phyloP scores from a whole-genome alignment of 1,140 invertebrate species.

The Leptinotarsa defecta region DNA sequence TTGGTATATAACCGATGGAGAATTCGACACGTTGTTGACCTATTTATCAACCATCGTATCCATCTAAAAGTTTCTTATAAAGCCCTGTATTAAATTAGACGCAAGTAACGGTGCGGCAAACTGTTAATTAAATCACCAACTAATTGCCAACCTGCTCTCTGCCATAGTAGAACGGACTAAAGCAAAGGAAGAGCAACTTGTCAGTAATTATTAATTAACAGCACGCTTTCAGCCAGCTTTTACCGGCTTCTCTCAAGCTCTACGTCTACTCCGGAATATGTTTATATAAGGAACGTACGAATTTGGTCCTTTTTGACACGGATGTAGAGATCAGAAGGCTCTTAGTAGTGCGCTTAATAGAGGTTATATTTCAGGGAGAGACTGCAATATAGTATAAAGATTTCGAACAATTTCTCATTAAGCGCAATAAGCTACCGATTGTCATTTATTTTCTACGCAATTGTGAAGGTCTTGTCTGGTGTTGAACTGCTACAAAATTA shows the following conservation, averaged over 20 bases:
- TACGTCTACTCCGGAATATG: conserved; percentile 51
- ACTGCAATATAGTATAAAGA: conserved; percentile 46
- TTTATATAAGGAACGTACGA: conserved; percentile 44
- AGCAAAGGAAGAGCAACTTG: conserved; percentile 58
- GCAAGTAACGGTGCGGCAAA: conserved; percentile 53
- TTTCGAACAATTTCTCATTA: conserved; percentile 54
- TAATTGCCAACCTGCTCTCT: conserved; percentile 50
- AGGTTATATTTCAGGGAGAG: conserved; percentile 42
- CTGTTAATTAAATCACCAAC: conserved; percentile 53
- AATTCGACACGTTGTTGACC: conserved; percentile 25
- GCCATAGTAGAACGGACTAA: conserved; percentile 49
- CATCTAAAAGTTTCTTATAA: conserved; percentile 37
- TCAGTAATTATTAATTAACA: conserved; percentile 62
- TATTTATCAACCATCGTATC: conserved; percentile 28
- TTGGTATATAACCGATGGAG: neutral
- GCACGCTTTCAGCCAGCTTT: conserved; percentile 59
- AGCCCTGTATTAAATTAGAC: conserved; percentile 47
- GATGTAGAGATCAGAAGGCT: conserved; percentile 11
- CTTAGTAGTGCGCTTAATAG: conserved; percentile 27
- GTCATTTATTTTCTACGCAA: conserved; percentile 53
- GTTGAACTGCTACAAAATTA: conserved; percentile 34
- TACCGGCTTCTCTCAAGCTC: conserved; percentile 56
- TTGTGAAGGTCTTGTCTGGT: conserved; percentile 49
- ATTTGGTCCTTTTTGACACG: conserved; percentile 24
- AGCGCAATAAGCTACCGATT: conserved; percentile 52